Conservation (phyloP, 2,113 vertebrate genomes). For the Ceuthmochares aereus region DNA sequence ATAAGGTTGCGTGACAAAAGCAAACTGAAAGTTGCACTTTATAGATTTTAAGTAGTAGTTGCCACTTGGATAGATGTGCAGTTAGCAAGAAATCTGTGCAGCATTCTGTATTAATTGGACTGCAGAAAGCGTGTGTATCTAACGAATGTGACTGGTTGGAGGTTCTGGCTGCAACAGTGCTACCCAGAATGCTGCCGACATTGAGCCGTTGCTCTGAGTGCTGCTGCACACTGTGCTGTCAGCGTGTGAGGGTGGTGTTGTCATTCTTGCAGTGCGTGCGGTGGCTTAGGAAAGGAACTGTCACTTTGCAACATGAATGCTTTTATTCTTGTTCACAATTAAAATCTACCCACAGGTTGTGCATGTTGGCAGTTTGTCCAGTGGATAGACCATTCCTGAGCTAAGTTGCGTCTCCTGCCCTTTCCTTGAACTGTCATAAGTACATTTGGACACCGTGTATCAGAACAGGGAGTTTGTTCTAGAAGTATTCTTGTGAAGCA, state of each 20-base stretch:
- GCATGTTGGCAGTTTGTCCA: neutral
- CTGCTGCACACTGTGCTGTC: neutral
- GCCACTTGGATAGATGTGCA: neutral
- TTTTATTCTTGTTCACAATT: neutral
- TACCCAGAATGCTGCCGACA: neutral
- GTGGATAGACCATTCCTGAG: neutral
- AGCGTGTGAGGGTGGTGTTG: neutral
- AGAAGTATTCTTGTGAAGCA: neutral
- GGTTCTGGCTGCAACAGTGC: neutral
- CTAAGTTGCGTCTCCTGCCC: neutral
- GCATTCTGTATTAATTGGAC: neutral
- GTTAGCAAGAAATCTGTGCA: neutral
- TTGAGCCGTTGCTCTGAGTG: rapidly evolving
- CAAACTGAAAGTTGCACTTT: neutral
- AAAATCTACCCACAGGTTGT: neutral
- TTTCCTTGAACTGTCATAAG: neutral
- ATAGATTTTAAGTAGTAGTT: neutral
- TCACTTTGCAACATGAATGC: neutral
- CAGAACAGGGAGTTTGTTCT: neutral
- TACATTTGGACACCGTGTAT: neutral
- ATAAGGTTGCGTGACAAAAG: neutral
- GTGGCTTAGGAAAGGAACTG: neutral
- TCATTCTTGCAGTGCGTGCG: neutral
- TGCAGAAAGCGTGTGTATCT: neutral
- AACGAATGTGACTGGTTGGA: neutral